A percentile compares a stretch with the other conserved stretches of the same genome.
phyloP scores from a whole-genome alignment of 1,140 invertebrate genomes.

The Aleiodes sp. region DNA sequence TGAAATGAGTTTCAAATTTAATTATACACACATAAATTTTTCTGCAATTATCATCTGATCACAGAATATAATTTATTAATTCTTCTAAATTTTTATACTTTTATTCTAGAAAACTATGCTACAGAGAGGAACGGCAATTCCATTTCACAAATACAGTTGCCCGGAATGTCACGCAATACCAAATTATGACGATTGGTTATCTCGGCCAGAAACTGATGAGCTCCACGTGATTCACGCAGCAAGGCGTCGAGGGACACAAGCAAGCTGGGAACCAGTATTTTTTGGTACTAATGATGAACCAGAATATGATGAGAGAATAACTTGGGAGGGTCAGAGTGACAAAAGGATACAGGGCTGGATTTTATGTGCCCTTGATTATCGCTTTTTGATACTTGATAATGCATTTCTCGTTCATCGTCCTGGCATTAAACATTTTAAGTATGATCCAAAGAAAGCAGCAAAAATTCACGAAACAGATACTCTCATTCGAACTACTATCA shows the following conservation, averaged over 20 bases:
- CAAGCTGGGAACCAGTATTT: constrained; percentile 92
- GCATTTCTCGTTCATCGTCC: constrained; percentile 89
- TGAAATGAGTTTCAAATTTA: too few relatives aligned
- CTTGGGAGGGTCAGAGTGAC: constrained; percentile 90
- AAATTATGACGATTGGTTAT: constrained; percentile 83
- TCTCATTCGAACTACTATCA: constrained; percentile 82
- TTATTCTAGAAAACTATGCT: constrained; percentile 77
- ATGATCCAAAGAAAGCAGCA: constrained; percentile 78
- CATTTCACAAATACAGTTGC: constrained; percentile 91
- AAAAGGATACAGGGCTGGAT: constrained; percentile 95
- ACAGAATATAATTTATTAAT: too few relatives aligned
- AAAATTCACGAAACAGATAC: constrained; percentile 81
- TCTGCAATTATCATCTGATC: too few relatives aligned
- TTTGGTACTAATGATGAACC: constrained; percentile 88
- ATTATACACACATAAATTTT: too few relatives aligned
- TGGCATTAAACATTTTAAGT: constrained; percentile 83
- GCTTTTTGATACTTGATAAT: constrained; percentile 90
- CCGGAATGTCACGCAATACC: constrained; percentile 89
- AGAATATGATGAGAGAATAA: constrained; percentile 86
- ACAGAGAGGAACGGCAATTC: constrained; percentile 80
- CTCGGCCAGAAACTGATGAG: constrained; percentile 72
- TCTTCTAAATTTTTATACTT: too few relatives aligned
- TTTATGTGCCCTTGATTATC: constrained; percentile 87
- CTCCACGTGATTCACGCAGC: constrained; percentile 86
- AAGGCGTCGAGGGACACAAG: constrained; percentile 79